phyloP scores from a whole-genome alignment of 2,113 vertebrate genomes.

The Lycocorax pyrrhopterus region DNA sequence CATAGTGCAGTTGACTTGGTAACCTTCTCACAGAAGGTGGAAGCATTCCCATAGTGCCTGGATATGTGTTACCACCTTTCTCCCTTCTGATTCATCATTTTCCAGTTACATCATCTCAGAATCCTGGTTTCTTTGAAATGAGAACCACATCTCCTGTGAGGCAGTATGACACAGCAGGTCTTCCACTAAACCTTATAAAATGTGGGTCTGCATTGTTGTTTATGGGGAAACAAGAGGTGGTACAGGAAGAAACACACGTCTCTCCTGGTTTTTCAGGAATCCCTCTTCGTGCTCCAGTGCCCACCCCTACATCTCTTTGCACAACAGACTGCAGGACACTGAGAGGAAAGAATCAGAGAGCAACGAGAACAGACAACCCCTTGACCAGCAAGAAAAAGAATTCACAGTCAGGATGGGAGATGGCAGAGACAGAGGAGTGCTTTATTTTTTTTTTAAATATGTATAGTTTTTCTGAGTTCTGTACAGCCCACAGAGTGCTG shows the following conservation, averaged over 20 bases:
- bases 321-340: background rate
- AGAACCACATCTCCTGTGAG: background rate
- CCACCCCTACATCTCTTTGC: background rate
- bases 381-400: background rate
- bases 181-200: background rate
- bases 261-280: background rate
- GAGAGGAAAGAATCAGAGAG: background rate
- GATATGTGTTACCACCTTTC: background rate
- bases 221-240: background rate
- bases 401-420: background rate
- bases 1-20: accelerated
- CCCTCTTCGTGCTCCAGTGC: background rate
- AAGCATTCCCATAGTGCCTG: background rate
- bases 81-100: background rate
- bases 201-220: background rate
- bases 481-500: background rate
- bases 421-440: background rate
- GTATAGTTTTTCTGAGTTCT: background rate
- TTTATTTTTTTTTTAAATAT: background rate
- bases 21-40: background rate
- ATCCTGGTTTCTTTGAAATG: background rate
- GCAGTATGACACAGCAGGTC: background rate
- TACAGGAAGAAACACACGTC: background rate
- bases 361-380: background rate
- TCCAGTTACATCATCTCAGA: background rate